phyloP scores from a whole-genome alignment of 2,888 invertebrate genomes.

The Germaria angustata region DNA sequence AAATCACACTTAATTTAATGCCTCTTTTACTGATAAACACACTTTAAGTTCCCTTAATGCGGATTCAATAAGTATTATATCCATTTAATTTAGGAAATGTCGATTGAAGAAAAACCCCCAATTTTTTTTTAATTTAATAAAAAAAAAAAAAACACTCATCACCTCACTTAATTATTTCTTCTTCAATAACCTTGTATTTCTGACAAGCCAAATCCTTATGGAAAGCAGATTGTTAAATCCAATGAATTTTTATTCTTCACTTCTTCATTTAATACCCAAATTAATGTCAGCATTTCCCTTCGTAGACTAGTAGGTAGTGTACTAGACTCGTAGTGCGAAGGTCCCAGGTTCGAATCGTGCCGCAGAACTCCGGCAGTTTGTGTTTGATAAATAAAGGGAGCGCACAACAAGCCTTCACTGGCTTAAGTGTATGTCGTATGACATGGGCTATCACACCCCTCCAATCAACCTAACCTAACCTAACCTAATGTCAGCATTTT shows the following conservation, averaged over 20 bases:
- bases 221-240: constrained; percentile 13
- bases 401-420: no score
- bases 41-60: constrained; percentile 15
- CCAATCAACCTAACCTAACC: constrained; percentile 34
- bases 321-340: no score
- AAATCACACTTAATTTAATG: constrained; percentile 31
- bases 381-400: no score
- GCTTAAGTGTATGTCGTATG: no score
- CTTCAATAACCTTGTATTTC: not conserved
- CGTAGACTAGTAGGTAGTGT: no score
- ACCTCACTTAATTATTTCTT: constrained; percentile 11
- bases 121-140: constrained; percentile 2
- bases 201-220: constrained; percentile 16
- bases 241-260: not conserved
- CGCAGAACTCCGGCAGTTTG: no score
- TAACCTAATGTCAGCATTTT: constrained; percentile 47
- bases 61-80: not conserved
- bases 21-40: constrained; percentile 8
- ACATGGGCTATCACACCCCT: no score
- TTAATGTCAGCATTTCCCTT: constrained; percentile 50
- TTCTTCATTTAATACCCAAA: constrained; percentile 36
- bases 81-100: not conserved
- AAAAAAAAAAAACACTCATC: constrained; percentile 41
- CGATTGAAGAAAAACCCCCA: not conserved
- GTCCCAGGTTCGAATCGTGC: no score